Conservation (phyloP, 2,113 vertebrate species). For the Corynorhinus townsendii region DNA sequence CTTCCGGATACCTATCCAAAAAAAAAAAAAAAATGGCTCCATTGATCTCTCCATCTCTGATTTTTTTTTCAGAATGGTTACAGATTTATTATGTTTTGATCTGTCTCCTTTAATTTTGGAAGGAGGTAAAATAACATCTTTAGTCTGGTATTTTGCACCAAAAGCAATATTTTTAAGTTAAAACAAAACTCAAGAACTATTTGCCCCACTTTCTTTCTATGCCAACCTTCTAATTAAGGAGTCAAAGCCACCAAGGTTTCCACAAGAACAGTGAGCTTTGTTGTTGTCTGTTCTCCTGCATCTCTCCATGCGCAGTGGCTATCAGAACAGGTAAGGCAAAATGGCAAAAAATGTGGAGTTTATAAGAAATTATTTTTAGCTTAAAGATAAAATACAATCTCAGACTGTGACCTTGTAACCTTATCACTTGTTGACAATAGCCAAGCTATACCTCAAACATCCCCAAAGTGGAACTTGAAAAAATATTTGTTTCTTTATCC, state of each 20-base stretch:
- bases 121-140: background rate
- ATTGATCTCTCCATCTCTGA: background rate
- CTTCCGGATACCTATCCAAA: background rate
- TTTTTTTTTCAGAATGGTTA: background rate
- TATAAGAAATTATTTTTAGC: background rate
- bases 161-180: background rate
- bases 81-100: background rate
- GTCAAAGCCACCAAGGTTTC: background rate
- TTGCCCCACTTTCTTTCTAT: background rate
- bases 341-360: background rate
- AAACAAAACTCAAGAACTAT: background rate
- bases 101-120: background rate
- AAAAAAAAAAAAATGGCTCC: background rate
- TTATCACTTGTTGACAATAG: background rate
- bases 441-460: background rate
- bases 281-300: background rate
- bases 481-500: background rate
- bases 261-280: rapidly evolving
- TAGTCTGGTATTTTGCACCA: background rate
- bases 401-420: background rate
- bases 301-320: rapidly evolving
- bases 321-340: background rate
- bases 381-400: background rate
- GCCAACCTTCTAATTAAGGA: background rate
- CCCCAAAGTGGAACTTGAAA: background rate